These are phyloP conservation scores for Eudyptes chrysolophus DNA, from an alignment of 2,113 vertebrate species.

Conservation along the genomic window DNA sequence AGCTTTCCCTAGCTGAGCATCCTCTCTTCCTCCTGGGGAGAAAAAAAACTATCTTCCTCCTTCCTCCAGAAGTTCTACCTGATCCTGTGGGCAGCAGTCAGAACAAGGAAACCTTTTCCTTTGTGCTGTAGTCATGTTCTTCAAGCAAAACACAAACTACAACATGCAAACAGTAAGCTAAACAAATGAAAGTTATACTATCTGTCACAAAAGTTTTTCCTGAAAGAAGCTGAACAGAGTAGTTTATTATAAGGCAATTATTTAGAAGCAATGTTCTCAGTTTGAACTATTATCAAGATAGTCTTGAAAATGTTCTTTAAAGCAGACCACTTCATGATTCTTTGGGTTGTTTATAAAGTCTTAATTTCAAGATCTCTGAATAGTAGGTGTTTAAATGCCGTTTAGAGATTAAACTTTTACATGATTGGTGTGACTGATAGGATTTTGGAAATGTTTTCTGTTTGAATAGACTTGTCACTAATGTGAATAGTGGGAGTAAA, in stretches of 20 bases:
- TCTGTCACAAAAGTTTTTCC: background rate
- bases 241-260: background rate
- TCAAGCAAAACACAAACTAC: constrained; percentile 55
- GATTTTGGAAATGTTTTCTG: background rate
- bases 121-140: constrained; percentile 54
- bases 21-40: background rate
- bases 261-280: background rate
- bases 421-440: background rate
- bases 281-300: background rate
- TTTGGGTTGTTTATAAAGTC: background rate
- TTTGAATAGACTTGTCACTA: background rate
- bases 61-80: constrained; percentile 46
- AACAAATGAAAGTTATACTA: background rate
- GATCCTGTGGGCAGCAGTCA: constrained; percentile 43
- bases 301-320: background rate
- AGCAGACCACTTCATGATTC: background rate
- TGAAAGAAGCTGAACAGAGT: background rate
- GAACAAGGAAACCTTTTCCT: constrained; percentile 45
- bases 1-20: background rate
- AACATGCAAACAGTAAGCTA: constrained; percentile 48
- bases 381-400: background rate
- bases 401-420: background rate
- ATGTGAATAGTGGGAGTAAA: background rate
- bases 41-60: constrained; percentile 42
- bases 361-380: background rate